Base-by-base conservation (phyloP, 2,888 invertebrate genomes). In the Tineola bisselliella region DNA sequence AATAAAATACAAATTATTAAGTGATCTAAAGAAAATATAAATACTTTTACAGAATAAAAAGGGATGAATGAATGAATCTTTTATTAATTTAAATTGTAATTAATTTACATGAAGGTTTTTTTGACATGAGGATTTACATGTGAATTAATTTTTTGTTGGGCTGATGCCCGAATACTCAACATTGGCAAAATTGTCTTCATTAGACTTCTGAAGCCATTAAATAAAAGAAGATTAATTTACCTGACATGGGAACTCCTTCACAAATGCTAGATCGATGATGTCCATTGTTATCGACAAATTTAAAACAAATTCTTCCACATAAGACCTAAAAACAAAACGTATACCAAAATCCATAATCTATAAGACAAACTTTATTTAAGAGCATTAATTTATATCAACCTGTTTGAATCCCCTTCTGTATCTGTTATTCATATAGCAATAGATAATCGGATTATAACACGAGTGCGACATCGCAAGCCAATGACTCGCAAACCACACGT, bases 381-480 rank as follows among this genome's bases (percentile, higher is more conserved):
- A 2, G 25, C 25, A 25, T 4, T 25, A 25, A 25, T 4, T 25
- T 25, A 25, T 25, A 25, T 25, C 6, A 25, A 89, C 86, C 64
- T 88, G 81, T 43, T 89, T 73, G 65, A 91, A 89, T 6, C 90
- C 92, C 11, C 90, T 86, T 1, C 94, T 89, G 74, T 95, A 96
- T 62, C 93, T 89, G 11, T 91, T 90, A 77, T 95, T 96, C 94
- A 95, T 94, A 84, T 93, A 94, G 79, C 94, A 90, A 77, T 95
- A 95, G 70, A 95, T 95, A 68, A 95, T 90, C 31, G 95, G 95
- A 76, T 95, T 95, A 88, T 94, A 95, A 80, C 94, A 94, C 65
- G 93, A 92, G 75, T 95, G 95, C 0, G 94, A 94, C 94, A 95
- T 95, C 59, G 95, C 93, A 65, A 95, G 86, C 91, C 94, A 94